These are phyloP conservation scores for Meandrina meandrites DNA, from an alignment of 92 coral and sea anemone species.

Conservation along the genomic window DNA sequence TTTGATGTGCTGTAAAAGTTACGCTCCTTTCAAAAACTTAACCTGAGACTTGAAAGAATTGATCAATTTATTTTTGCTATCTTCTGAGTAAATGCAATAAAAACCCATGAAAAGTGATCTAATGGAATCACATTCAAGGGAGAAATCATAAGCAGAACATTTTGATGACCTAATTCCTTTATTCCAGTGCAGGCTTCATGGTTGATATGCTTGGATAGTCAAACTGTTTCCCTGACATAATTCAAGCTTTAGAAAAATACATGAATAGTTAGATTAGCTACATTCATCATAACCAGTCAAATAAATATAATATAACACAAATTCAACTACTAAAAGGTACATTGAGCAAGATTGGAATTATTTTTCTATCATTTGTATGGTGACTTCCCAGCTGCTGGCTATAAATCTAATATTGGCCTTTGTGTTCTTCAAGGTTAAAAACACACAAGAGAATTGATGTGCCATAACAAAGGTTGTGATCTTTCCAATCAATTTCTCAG, in stretches of 20 bases:
- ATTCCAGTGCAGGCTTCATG: neutral
- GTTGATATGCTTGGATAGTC: neutral
- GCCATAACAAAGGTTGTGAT: conserved; percentile 24
- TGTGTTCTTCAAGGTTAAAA: neutral
- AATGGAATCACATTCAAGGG: neutral
- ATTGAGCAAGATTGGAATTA: neutral
- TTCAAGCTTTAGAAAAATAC: neutral
- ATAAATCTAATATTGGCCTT: too few relatives aligned
- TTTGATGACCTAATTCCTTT: conserved; percentile 18
- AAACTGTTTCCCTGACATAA: neutral
- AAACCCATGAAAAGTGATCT: conserved; percentile 1
- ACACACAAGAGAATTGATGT: neutral
- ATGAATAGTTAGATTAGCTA: neutral
- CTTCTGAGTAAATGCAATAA: neutral
- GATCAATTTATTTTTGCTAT: neutral
- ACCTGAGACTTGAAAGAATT: too few relatives aligned
- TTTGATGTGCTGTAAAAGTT: too few relatives aligned
- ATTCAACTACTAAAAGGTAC: neutral
- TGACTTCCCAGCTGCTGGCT: neutral
- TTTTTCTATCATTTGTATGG: neutral
- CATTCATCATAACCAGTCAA: neutral
- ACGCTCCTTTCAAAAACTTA: too few relatives aligned
- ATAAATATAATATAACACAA: neutral
- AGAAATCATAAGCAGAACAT: conserved; percentile 12
- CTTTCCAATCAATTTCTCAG: neutral